Conservation (phyloP, 1,140 invertebrate species). For the Meloidogyne hapla region DNA sequence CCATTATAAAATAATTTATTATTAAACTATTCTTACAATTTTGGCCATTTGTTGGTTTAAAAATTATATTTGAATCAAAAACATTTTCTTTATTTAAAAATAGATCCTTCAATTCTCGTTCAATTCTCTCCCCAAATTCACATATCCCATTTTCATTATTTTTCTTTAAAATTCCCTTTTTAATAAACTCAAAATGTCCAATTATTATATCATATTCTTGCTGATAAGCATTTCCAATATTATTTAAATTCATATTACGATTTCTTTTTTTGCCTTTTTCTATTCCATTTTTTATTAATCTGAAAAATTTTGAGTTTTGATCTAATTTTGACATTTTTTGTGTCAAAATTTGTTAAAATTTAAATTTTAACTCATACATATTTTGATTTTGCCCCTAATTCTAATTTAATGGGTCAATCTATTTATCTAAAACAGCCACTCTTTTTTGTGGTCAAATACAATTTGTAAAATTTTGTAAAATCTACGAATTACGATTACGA, state of each 20-base stretch:
- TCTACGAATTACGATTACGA: no score
- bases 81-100: neutral
- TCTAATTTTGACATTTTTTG: no score
- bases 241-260: neutral
- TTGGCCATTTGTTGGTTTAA: slow-evolving; percentile 1
- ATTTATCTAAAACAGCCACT: no score
- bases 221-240: neutral
- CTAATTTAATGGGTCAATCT: no score
- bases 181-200: neutral
- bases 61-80: slow-evolving; percentile 1
- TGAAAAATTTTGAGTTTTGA: no score
- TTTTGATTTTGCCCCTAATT: no score
- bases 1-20: no score
- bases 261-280: neutral
- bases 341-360: no score
- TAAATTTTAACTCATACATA: no score
- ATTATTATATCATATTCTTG: neutral
- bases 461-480: no score
- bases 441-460: no score
- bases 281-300: neutral
- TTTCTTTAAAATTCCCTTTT: neutral
- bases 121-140: neutral
- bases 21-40: neutral
- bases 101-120: neutral
- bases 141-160: no score